These are phyloP conservation scores for Drosophila subpulchrella DNA, from an alignment of 1,140 invertebrate genomes.

Conservation along the genomic window DNA sequence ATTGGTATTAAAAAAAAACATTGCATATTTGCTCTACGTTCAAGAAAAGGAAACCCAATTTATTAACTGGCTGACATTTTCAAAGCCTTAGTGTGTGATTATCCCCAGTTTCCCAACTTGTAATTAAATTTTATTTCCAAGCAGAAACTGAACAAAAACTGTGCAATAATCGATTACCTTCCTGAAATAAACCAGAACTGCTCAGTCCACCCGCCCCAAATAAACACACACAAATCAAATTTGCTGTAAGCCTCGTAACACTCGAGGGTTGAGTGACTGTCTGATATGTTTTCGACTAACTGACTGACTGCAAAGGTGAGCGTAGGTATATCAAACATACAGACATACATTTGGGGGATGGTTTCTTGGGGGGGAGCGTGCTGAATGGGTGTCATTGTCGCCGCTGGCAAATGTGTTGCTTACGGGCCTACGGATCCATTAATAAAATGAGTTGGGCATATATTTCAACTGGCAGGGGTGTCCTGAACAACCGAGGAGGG, in stretches of 20 bases:
- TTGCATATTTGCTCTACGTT: too few relatives aligned
- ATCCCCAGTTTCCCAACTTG: too few relatives aligned
- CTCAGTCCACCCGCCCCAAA: conserved; percentile 4
- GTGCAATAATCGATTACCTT: neutral
- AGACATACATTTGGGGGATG: neutral
- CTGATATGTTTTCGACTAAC: conserved; percentile 38
- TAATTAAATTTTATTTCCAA: neutral
- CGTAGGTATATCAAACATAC: neutral
- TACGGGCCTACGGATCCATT: conserved; percentile 46
- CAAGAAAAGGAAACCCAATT: too few relatives aligned
- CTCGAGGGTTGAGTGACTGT: conserved; percentile 48
- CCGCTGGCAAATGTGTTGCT: conserved; percentile 34
- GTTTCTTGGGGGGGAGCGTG: neutral
- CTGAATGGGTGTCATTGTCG: conserved; percentile 49
- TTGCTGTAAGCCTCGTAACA: conserved; percentile 24
- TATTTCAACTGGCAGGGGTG: conserved; percentile 47
- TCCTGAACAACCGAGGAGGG: neutral
- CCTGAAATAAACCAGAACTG: conserved; percentile 6
- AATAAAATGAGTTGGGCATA: conserved; percentile 60
- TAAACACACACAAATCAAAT: conserved; percentile 42
- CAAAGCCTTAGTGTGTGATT: too few relatives aligned
- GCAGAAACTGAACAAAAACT: neutral
- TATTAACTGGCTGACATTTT: too few relatives aligned
- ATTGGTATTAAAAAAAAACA: too few relatives aligned
- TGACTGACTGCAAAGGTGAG: conserved; percentile 41